phyloP scores from a whole-genome alignment of 2,113 vertebrate genomes.

The Otus sunia region DNA sequence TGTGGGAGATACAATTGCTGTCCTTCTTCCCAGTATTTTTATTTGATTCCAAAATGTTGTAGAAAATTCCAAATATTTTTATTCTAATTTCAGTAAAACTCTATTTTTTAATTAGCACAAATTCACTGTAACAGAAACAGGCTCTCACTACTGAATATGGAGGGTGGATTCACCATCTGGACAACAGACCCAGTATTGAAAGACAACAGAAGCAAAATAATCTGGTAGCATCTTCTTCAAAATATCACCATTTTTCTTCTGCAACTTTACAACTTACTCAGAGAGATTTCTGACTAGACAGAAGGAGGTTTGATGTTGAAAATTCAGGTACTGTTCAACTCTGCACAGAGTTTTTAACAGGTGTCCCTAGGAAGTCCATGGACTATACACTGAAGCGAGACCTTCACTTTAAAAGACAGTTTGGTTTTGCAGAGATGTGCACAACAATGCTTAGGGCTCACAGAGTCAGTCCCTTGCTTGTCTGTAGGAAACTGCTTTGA shows the following conservation, averaged over 20 bases:
- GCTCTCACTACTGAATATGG: not conserved
- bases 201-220: not conserved
- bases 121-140: not conserved
- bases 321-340: not conserved
- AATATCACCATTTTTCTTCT: not conserved
- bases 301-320: not conserved
- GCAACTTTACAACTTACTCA: not conserved
- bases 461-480: not conserved
- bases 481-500: not conserved
- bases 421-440: not conserved
- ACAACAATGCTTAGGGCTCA: not conserved
- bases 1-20: not conserved
- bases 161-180: not conserved
- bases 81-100: not conserved
- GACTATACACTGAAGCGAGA: not conserved
- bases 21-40: not conserved
- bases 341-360: not conserved
- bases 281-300: not conserved
- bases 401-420: not conserved
- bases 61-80: not conserved
- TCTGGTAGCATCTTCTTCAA: not conserved
- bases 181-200: not conserved
- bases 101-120: not conserved
- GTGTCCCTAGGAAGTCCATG: too few relatives aligned
- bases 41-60: not conserved